Conservation (phyloP, 2,797 vertebrate genomes). For the Neosalanx taihuensis region DNA sequence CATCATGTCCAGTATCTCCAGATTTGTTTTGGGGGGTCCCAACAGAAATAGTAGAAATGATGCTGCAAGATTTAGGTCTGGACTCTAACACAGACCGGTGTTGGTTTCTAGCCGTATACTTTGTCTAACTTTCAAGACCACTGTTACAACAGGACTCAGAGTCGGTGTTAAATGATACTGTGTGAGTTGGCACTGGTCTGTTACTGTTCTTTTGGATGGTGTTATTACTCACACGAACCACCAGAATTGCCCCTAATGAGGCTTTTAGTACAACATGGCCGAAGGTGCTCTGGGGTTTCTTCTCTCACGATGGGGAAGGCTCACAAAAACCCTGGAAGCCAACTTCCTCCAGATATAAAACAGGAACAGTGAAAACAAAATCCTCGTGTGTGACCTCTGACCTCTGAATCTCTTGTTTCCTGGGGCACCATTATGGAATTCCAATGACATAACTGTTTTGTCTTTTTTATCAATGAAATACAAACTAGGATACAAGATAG, state of each 20-base stretch:
- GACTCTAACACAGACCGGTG: background rate
- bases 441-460: constrained; percentile 9
- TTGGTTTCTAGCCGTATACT: background rate
- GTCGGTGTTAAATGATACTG: constrained; percentile 2
- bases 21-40: background rate
- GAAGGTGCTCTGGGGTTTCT: background rate
- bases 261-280: background rate
- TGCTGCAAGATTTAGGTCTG: background rate
- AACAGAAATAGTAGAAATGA: background rate
- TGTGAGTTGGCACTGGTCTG: background rate
- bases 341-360: background rate
- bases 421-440: background rate
- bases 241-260: constrained; percentile 4
- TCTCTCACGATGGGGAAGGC: background rate
- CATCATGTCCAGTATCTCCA: background rate
- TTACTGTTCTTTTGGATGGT: background rate
- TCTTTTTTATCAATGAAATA: background rate
- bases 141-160: background rate
- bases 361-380: background rate
- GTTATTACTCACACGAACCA: background rate
- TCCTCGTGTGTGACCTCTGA: constrained; percentile 1
- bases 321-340: background rate
- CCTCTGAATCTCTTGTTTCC: constrained; percentile 2
- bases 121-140: background rate
- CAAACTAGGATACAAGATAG: background rate